phyloP scores from a whole-genome alignment of 2,888 invertebrate species.

The Copidosoma aretas region DNA sequence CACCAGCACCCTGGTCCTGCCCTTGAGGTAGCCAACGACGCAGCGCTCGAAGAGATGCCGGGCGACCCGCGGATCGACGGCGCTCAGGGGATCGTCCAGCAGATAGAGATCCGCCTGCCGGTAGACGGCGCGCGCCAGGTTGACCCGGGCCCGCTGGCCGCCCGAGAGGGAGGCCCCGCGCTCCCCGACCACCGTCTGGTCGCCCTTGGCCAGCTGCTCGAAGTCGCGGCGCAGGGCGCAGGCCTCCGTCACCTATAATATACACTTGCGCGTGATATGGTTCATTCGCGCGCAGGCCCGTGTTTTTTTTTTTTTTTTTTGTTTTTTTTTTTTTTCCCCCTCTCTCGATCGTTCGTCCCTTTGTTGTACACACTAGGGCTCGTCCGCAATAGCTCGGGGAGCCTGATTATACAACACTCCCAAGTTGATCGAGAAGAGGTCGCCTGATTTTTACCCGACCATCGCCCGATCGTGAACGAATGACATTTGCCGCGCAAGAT shows the following conservation, averaged over 20 bases:
- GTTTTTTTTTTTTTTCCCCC: background rate
- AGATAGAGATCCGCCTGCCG: slow-evolving; percentile 80
- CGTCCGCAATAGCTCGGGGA: too few relatives aligned
- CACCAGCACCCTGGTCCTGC: slow-evolving; percentile 69
- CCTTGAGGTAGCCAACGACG: slow-evolving; percentile 67
- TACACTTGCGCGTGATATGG: too few relatives aligned
- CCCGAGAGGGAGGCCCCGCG: slow-evolving; percentile 82
- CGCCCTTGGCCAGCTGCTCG: slow-evolving; percentile 76
- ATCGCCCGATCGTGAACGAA: too few relatives aligned
- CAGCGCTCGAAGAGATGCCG: slow-evolving; percentile 77
- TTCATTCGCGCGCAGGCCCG: background rate
- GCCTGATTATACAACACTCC: too few relatives aligned
- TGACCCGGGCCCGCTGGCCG: slow-evolving; percentile 83
- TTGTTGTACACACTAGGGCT: background rate
- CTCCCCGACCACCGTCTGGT: slow-evolving; percentile 81
- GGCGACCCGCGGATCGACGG: slow-evolving; percentile 81
- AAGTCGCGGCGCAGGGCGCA: slow-evolving; percentile 76
- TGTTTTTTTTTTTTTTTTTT: background rate
- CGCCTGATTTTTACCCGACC: too few relatives aligned
- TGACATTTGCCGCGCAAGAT: too few relatives aligned
- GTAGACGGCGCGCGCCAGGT: slow-evolving; percentile 79
- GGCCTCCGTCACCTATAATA: slow-evolving; percentile 69
- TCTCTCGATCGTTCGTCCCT: too few relatives aligned
- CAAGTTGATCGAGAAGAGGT: too few relatives aligned
- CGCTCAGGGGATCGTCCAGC: slow-evolving; percentile 82